These are phyloP conservation scores for Laticauda laticaudata DNA, from an alignment of 2,113 vertebrate species.

Conservation along the genomic window DNA sequence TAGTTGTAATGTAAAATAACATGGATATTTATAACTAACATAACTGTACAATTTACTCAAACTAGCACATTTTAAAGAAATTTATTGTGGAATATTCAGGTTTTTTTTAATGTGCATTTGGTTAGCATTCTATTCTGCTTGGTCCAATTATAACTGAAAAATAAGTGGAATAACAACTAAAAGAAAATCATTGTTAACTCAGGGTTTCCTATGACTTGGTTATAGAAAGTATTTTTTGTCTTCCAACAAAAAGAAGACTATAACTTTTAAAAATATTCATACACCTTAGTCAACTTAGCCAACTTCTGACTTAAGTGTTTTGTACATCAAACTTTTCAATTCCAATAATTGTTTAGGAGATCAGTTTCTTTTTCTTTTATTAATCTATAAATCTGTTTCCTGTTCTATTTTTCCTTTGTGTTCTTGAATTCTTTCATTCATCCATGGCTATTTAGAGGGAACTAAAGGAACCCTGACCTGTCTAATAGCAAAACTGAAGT, in stretches of 20 bases:
- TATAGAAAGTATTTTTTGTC: neutral
- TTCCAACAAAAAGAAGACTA: neutral
- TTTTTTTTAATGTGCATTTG: neutral
- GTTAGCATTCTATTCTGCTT: neutral
- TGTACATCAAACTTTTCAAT: neutral
- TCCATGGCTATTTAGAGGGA: neutral
- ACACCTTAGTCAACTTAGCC: neutral
- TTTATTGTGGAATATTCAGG: neutral
- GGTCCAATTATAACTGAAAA: neutral
- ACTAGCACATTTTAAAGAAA: neutral
- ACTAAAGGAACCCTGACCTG: neutral
- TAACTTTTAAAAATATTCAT: neutral
- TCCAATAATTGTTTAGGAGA: neutral
- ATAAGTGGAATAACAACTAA: neutral
- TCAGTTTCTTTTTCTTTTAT: neutral
- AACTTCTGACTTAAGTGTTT: neutral
- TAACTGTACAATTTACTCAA: neutral
- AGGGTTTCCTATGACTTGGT: neutral
- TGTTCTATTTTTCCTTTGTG: neutral
- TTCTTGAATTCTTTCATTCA: neutral
- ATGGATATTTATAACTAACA: neutral
- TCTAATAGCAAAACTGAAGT: neutral
- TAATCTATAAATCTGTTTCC: neutral
- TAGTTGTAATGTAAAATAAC: neutral
- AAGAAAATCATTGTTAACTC: neutral